Evolutionary conservation across 2,113 vertebrate species (phyloP), one percentile per base, ranked within the genome.

Genomic region (Synodontis membranacea): DNA sequence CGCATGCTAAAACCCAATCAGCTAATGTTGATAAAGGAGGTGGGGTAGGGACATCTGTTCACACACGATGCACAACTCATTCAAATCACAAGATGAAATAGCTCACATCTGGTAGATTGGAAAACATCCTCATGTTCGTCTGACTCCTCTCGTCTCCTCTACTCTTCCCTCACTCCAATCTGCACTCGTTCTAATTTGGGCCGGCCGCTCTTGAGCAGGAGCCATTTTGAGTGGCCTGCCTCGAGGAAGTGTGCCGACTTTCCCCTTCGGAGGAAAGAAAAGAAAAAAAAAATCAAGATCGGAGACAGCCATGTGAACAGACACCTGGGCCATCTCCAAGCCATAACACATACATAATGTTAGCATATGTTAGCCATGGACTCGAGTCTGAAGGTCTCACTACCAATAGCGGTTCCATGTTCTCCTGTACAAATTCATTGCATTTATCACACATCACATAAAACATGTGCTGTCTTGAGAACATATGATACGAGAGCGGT

Each of bases 21-120:
- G 94, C 94, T 95, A 94, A 95, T 95, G 94, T 93, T 95, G 95
- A 95, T 95, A 94, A 95, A 95, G 94, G 94, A 95, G 95, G 95
- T 91, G 94, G 95, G 93, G 93, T 92, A 86, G 81, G 92, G 95
- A 96, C 95, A 96, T 96, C 95, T 96, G 95, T 95, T 95, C 95
- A 94, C 95, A 94, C 95, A 95, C 64, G 68, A 95, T 93, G 94
- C 94, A 92, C 92, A 94, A 94, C 95, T 95, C 94, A 94, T 95
- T 95, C 95, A 94, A 95, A 94, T 95, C 94, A 94, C 93, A 94
- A 94, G 93, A 95, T 95, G 93, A 95, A 94, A 95, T 95, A 93
- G 92, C 94, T 95, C 93, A 94, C 95, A 95, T 96, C 95, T 95
- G 95, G 93, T 91, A 91, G 94, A 94, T 93, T 94, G 92, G 92